These are phyloP conservation scores for Drosophila sordidula DNA, from an alignment of 2,888 invertebrate species.

Conservation along the genomic window DNA sequence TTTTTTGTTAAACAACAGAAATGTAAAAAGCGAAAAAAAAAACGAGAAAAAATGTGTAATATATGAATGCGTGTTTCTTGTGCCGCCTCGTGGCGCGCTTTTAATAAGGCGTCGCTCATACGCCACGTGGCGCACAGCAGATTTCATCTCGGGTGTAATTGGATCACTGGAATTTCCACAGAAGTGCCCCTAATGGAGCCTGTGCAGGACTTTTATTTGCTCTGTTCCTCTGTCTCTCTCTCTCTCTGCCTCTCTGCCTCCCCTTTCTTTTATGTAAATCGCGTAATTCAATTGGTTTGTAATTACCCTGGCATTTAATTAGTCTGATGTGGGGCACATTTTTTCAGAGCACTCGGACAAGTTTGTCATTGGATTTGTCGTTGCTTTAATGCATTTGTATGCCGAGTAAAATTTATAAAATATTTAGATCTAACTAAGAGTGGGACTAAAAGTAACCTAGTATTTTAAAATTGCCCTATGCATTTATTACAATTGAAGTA, in stretches of 20 bases:
- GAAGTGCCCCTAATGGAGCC: conserved; percentile 33
- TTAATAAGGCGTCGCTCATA: conserved; percentile 71
- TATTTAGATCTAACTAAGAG: not conserved
- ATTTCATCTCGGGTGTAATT: conserved; percentile 50
- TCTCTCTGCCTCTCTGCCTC: not conserved
- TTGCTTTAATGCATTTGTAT: not conserved
- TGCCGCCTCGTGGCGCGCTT: conserved; percentile 10
- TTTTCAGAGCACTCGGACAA: not conserved
- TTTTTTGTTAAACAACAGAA: not conserved
- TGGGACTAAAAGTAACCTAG: too few relatives aligned
- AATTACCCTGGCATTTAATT: conserved; percentile 42
- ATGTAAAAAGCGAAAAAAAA: conserved; percentile 1
- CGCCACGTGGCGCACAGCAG: conserved; percentile 61
- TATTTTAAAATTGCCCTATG: too few relatives aligned
- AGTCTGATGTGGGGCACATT: conserved; percentile 4
- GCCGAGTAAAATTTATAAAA: not conserved
- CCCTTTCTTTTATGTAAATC: conserved; percentile 53
- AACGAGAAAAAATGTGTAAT: conserved; percentile 20
- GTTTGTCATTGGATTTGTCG: not conserved
- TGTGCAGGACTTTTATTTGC: conserved; percentile 14
- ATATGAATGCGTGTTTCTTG: conserved; percentile 35
- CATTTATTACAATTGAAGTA: too few relatives aligned
- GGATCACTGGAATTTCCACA: conserved; percentile 36
- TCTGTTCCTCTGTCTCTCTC: not conserved
- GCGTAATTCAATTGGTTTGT: conserved; percentile 58